Evolutionary conservation across 2,113 vertebrate genomes (phyloP).

Genomic region (Tichodroma muraria): DNA sequence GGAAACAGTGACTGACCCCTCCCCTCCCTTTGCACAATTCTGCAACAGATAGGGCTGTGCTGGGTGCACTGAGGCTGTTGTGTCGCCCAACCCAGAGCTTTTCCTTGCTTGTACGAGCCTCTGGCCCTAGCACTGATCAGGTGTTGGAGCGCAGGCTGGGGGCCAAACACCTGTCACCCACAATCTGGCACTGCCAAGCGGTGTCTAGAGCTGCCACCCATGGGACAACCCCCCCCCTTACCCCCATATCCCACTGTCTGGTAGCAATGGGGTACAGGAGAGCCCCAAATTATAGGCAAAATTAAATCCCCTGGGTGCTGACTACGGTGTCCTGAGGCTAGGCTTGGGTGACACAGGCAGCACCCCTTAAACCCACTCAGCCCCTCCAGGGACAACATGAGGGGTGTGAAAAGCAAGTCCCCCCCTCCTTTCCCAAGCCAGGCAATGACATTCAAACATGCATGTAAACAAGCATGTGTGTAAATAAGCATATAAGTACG

Average conservation of each 20-base stretch:
- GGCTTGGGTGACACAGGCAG: background rate
- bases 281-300: background rate
- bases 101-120: background rate
- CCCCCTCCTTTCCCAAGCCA: background rate
- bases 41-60: background rate
- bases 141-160: background rate
- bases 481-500: accelerated
- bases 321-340: accelerated
- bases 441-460: accelerated
- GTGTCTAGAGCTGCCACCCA: background rate
- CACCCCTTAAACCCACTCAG: background rate
- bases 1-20: background rate
- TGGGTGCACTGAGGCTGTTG: accelerated
- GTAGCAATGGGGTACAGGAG: background rate
- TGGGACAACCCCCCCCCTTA: too few species aligned
- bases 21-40: background rate
- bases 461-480: background rate
- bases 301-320: background rate
- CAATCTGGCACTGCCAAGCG: background rate
- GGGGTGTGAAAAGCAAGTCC: background rate
- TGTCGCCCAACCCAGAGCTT: background rate
- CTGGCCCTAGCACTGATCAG: background rate
- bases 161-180: constrained; percentile 42
- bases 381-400: too few species aligned
- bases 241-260: background rate